Conservation (phyloP, 1,140 invertebrate species). For the Grapholita molesta region DNA sequence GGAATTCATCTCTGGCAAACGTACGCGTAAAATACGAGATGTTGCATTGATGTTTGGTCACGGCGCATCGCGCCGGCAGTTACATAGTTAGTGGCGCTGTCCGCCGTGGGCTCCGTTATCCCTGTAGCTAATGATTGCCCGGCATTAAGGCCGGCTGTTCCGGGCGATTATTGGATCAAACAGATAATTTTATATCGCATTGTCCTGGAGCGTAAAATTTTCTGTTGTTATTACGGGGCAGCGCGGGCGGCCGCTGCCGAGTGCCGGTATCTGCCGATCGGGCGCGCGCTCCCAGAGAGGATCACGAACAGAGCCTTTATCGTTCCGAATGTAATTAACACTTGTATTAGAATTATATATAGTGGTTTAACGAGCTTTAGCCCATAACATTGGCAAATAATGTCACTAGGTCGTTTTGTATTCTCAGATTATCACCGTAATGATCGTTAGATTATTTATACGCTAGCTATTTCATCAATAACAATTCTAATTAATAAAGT, state of each 20-base stretch:
- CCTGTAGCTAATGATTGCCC: slow-evolving; percentile 76
- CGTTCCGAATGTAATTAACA: slow-evolving; percentile 10
- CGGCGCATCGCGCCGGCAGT: slow-evolving; percentile 55
- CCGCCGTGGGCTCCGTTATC: slow-evolving; percentile 68
- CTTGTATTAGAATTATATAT: background rate
- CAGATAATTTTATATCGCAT: slow-evolving; percentile 77
- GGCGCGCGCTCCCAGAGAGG: slow-evolving; percentile 1
- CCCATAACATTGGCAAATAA: background rate
- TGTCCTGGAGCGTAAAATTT: slow-evolving; percentile 76
- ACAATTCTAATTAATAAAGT: slow-evolving; percentile 10
- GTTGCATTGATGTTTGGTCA: slow-evolving; percentile 76
- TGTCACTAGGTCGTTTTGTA: background rate
- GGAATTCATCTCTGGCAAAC: slow-evolving; percentile 22
- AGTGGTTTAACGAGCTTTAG: background rate
- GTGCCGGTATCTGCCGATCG: slow-evolving; percentile 42
- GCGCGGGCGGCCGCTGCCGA: slow-evolving; percentile 34
- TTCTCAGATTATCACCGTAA: background rate
- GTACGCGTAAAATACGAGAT: slow-evolving; percentile 36
- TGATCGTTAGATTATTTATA: background rate
- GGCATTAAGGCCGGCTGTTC: slow-evolving; percentile 72
- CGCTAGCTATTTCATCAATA: background rate
- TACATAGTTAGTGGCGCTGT: slow-evolving; percentile 55
- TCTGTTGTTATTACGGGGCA: slow-evolving; percentile 67
- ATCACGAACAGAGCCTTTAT: slow-evolving; percentile 10
- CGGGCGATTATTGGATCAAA: slow-evolving; percentile 77